phyloP scores from a whole-genome alignment of 2,797 vertebrate species.

The Amblyopsis hoosieri region DNA sequence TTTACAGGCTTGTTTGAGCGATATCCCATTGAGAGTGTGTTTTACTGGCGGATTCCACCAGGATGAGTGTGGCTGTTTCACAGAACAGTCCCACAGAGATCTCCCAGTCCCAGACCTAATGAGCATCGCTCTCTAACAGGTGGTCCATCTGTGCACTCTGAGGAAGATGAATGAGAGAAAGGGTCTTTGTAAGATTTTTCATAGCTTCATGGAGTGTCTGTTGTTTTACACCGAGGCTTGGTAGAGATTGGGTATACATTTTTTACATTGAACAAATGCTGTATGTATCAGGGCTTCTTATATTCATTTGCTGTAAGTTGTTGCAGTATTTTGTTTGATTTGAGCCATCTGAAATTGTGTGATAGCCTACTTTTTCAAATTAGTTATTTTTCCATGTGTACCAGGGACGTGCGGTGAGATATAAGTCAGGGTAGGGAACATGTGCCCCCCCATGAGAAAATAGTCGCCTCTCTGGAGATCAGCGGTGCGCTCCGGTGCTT shows the following conservation, averaged over 20 bases:
- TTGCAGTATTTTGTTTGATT: no score
- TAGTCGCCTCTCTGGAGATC: no score
- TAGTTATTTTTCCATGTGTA: no score
- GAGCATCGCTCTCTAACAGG: conserved; percentile 58
- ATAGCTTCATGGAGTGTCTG: background rate
- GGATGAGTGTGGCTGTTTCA: conserved; percentile 66
- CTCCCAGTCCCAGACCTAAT: conserved; percentile 62
- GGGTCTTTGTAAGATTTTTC: conserved; percentile 12
- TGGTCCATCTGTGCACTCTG: conserved; percentile 48
- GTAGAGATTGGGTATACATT: conserved; percentile 14
- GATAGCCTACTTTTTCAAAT: no score
- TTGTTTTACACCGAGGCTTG: background rate
- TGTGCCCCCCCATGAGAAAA: no score
- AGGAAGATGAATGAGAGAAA: conserved; percentile 22
- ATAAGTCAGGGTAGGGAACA: no score
- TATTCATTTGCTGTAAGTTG: no score
- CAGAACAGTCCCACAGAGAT: conserved; percentile 48
- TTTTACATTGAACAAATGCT: no score
- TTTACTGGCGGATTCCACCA: conserved; percentile 72
- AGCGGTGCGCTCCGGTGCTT: no score
- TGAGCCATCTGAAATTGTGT: no score
- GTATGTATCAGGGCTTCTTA: no score
- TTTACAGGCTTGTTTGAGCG: conserved; percentile 63
- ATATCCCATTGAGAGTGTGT: conserved; percentile 60
- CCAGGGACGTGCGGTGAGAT: no score